Evolutionary conservation across 1,140 invertebrate species (phyloP).

Genomic region (Paramacrobiotus metropolitanus): DNA sequence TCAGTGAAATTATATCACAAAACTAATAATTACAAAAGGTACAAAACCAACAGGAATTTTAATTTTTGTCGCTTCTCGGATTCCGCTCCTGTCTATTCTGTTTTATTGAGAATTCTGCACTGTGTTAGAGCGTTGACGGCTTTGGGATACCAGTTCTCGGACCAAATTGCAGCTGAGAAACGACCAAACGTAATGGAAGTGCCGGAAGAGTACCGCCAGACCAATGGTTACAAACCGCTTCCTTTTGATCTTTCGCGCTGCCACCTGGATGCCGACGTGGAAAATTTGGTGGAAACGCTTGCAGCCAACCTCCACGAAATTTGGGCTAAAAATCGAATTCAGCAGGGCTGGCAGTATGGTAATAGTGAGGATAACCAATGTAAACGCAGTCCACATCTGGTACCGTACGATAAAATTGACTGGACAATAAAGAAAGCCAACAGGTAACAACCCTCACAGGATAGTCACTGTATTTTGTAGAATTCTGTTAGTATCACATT

Average conservation of each 20-base stretch:
- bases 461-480: no score
- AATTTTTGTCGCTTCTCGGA: no score
- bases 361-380: not conserved
- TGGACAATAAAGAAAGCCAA: conserved; percentile 1
- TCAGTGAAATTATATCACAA: no score
- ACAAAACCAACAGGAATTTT: no score
- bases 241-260: not conserved
- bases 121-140: not conserved
- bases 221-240: not conserved
- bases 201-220: not conserved
- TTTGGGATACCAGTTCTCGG: not conserved
- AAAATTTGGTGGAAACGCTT: not conserved
- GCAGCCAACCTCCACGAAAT: not conserved
- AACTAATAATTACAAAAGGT: no score
- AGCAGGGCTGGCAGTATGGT: not conserved
- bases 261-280: not conserved
- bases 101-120: no score
- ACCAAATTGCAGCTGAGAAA: not conserved
- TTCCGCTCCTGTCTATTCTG: no score
- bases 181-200: not conserved
- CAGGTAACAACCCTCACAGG: not conserved
- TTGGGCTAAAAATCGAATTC: not conserved
- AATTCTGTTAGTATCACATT: no score
- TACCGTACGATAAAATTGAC: conserved; percentile 1
- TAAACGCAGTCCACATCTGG: not conserved